Conservation (phyloP, 2,797 vertebrate genomes). For the Pangasius sanitwongsei region DNA sequence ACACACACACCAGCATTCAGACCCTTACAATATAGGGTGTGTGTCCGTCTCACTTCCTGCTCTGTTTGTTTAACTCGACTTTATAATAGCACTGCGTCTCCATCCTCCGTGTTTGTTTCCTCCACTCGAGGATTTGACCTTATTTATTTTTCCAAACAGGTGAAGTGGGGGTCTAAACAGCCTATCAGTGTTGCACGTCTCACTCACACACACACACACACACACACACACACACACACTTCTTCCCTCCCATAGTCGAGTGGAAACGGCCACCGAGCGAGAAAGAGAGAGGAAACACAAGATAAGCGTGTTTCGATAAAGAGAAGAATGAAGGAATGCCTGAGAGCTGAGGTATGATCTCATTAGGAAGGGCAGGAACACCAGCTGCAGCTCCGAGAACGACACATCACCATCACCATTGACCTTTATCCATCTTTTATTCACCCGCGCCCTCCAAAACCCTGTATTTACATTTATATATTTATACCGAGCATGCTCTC, state of each 20-base stretch:
- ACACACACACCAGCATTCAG: conserved; percentile 16
- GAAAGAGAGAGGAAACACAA: conserved; percentile 53
- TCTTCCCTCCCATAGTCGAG: conserved; percentile 43
- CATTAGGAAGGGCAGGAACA: conserved; percentile 29
- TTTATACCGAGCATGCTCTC: background rate
- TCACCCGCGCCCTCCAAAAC: background rate
- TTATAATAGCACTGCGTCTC: conserved; percentile 79
- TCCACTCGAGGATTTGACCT: conserved; percentile 62
- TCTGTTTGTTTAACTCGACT: conserved; percentile 82
- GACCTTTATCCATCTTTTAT: background rate
- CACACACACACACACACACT: background rate
- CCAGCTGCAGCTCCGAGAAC: background rate
- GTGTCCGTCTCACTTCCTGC: conserved; percentile 80
- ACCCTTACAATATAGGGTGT: conserved; percentile 84
- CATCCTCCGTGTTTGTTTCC: conserved; percentile 78
- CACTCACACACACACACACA: background rate
- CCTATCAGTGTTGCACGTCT: conserved; percentile 35
- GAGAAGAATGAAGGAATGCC: conserved; percentile 58
- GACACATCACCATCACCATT: background rate
- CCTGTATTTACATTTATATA: background rate
- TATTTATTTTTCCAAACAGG: conserved; percentile 32
- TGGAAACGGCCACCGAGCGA: conserved; percentile 59
- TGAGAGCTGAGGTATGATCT: conserved; percentile 60
- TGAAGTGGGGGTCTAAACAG: conserved; percentile 48
- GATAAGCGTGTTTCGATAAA: conserved; percentile 69